phyloP scores from a whole-genome alignment of 2,888 invertebrate genomes.

The Lottia scabra region DNA sequence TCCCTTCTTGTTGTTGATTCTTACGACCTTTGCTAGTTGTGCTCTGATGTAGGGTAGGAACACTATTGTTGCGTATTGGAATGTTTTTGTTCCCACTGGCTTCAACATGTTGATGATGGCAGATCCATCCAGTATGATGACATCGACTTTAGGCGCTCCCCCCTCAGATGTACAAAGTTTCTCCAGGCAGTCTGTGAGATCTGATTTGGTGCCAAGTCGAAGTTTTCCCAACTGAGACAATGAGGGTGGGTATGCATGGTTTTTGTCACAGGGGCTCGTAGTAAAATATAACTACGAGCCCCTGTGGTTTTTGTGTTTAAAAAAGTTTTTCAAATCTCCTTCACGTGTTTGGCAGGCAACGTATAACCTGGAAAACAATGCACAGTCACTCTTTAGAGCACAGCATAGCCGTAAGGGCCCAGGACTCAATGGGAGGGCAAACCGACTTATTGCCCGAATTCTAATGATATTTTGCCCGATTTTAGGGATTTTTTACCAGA shows the following conservation, averaged over 20 bases:
- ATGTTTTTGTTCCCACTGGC: constrained; percentile 22
- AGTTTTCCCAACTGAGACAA: constrained; percentile 22
- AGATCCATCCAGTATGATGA: constrained; percentile 28
- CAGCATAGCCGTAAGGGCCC: no score
- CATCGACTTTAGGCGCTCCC: constrained; percentile 15
- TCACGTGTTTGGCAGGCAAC: constrained; percentile 13
- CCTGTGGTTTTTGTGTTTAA: no score
- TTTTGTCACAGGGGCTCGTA: no score
- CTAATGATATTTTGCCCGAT: no score
- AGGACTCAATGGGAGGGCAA: no score
- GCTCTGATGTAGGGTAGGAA: constrained; percentile 25
- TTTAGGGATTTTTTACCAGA: no score
- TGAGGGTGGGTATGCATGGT: constrained; percentile 18
- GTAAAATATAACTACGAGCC: no score
- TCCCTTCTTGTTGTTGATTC: constrained; percentile 38
- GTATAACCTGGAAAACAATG: constrained; percentile 15
- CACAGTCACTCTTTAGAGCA: neutral
- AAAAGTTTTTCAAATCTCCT: no score
- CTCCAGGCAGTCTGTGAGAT: constrained; percentile 17
- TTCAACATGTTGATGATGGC: constrained; percentile 30
- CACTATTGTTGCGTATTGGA: constrained; percentile 27
- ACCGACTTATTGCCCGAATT: no score
- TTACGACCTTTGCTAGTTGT: constrained; percentile 20
- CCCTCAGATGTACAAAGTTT: neutral
- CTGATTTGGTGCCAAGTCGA: constrained; percentile 17